phyloP scores from a whole-genome alignment of 2,113 vertebrate genomes.

The Synodontis membranacea region DNA sequence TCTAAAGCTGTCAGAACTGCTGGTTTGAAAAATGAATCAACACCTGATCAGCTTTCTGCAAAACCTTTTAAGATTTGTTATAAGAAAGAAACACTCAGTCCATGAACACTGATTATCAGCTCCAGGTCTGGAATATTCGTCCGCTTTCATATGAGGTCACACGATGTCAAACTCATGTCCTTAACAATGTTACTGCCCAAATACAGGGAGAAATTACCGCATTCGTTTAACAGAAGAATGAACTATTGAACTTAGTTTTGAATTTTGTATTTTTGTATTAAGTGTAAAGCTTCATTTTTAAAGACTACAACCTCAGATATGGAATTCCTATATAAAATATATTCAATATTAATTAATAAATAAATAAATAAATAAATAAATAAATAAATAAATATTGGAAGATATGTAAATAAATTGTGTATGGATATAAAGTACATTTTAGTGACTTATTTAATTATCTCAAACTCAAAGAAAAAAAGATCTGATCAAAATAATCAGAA shows the following conservation, averaged over 20 bases:
- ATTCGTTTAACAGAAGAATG: background rate
- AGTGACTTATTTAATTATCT: background rate
- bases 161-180: background rate
- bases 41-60: no score
- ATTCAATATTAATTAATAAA: no score
- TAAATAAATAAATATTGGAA: no score
- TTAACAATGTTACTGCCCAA: background rate
- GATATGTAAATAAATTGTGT: background rate
- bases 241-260: no score
- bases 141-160: background rate
- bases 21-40: no score
- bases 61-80: background rate
- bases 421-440: background rate
- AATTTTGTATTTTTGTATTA: no score
- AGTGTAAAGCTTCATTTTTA: background rate
- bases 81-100: background rate
- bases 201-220: background rate
- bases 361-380: no score
- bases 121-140: no score
- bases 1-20: no score
- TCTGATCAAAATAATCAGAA: no score
- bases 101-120: background rate
- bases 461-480: background rate
- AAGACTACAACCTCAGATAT: background rate
- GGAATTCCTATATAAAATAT: background rate